Conservation (phyloP, 2,113 vertebrate species). For the Cryptotis parvus region DNA sequence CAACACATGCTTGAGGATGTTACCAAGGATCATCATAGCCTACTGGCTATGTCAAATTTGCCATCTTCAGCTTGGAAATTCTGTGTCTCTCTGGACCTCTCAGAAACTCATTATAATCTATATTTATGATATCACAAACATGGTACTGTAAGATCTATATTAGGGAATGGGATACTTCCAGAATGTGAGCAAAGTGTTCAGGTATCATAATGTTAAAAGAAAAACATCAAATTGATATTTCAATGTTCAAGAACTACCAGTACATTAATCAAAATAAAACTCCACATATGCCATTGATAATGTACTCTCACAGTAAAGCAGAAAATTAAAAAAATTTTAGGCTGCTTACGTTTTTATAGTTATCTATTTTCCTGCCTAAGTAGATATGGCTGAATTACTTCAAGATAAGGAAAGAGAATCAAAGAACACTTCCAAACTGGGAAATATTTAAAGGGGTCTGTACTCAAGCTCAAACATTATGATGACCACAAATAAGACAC, state of each 20-base stretch:
- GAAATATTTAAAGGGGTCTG: not conserved
- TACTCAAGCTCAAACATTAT: not conserved
- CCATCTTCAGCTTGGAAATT: constrained; percentile 16
- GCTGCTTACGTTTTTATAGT: not conserved
- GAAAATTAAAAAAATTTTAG: not conserved
- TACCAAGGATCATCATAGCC: not conserved
- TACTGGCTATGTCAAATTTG: not conserved
- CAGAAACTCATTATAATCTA: not conserved
- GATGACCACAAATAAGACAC: not conserved
- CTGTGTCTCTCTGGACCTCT: not conserved
- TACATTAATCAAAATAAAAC: not conserved
- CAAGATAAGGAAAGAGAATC: constrained; percentile 5
- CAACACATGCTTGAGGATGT: not conserved
- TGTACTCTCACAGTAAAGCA: not conserved
- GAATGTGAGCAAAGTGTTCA: not conserved
- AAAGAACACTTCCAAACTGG: constrained; percentile 23
- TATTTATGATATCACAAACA: constrained; percentile 26
- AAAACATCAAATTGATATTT: constrained; percentile 39
- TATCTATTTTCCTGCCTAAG: constrained; percentile 35
- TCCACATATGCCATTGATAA: not conserved
- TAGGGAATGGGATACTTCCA: not conserved
- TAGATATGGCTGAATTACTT: not conserved
- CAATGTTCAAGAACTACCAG: not conserved
- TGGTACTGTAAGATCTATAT: not conserved
- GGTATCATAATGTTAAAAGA: not conserved